Evolutionary conservation across 2,888 invertebrate genomes (phyloP).

Genomic region (Pachymerium ferrugineum): DNA sequence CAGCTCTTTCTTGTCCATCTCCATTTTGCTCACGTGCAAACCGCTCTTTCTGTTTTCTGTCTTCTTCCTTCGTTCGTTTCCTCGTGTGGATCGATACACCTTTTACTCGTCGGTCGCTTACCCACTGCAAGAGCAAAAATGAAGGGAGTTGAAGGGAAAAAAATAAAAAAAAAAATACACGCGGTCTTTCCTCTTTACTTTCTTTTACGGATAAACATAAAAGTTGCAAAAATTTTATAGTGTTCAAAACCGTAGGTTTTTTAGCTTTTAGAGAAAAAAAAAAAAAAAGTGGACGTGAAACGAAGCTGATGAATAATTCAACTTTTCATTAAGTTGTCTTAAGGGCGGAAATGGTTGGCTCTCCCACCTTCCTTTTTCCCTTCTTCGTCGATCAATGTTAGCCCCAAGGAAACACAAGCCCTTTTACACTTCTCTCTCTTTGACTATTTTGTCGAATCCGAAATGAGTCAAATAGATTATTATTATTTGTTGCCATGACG

Average conservation of each 20-base stretch:
- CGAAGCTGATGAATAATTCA: constrained; percentile 5
- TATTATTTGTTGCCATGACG: constrained; percentile 27
- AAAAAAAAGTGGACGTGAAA: neutral
- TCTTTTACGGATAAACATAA: neutral
- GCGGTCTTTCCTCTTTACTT: neutral
- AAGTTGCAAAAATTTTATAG: neutral
- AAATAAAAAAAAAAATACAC: neutral
- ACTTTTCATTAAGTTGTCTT: constrained; percentile 21
- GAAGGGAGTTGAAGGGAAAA: neutral
- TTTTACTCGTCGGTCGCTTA: constrained; percentile 27
- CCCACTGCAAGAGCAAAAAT: constrained; percentile 18
- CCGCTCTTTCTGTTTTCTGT: constrained; percentile 18
- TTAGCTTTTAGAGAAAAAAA: neutral
- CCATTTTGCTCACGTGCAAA: constrained; percentile 23
- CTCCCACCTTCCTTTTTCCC: neutral
- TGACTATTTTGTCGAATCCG: constrained; percentile 19
- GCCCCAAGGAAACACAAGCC: neutral
- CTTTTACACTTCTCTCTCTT: constrained; percentile 4
- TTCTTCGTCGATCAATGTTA: constrained; percentile 5
- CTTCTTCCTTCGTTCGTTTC: constrained; percentile 23
- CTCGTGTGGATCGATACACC: constrained; percentile 12
- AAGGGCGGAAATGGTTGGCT: neutral
- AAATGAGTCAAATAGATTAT: constrained; percentile 27
- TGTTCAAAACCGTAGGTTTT: too few species aligned
- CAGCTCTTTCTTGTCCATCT: constrained; percentile 24